Conservation (phyloP, 2,797 vertebrate species). For the Erethizon dorsatum region DNA sequence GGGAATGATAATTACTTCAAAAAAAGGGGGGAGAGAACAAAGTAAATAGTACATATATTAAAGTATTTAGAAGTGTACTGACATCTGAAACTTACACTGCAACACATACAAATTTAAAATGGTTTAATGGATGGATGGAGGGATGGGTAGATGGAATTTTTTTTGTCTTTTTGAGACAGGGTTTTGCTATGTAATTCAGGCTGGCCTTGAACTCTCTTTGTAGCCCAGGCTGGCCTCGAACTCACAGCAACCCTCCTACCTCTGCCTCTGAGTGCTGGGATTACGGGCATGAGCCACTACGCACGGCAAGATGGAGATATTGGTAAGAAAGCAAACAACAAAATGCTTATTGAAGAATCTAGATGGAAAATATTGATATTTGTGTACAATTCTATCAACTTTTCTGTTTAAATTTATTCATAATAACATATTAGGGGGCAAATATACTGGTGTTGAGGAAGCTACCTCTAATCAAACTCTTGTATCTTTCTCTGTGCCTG, state of each 20-base stretch:
- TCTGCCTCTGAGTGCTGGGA: too few relatives aligned
- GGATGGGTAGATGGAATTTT: neutral
- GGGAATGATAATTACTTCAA: neutral
- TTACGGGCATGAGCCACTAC: too few relatives aligned
- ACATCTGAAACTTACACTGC: slow-evolving; percentile 45
- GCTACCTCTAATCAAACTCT: neutral
- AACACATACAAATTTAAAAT: slow-evolving; percentile 15
- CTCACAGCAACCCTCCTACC: too few relatives aligned
- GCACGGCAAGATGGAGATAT: neutral
- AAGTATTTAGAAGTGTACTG: slow-evolving; percentile 13
- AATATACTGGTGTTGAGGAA: slow-evolving; percentile 3
- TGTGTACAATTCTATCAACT: slow-evolving; percentile 28
- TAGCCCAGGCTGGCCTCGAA: too few relatives aligned
- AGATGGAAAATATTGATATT: neutral
- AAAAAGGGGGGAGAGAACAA: neutral
- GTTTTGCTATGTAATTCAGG: too few relatives aligned
- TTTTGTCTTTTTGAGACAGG: too few relatives aligned
- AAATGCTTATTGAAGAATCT: slow-evolving; percentile 17
- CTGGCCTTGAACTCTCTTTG: too few relatives aligned
- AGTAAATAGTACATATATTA: slow-evolving; percentile 13
- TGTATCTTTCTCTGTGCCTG: slow-evolving; percentile 1
- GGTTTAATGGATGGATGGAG: neutral
- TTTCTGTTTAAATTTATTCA: slow-evolving; percentile 37
- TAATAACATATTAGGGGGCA: neutral
- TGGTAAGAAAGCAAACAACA: slow-evolving; percentile 21